Evolutionary conservation across 1,140 invertebrate species (phyloP).

Genomic region (Neuroterus valhalla): DNA sequence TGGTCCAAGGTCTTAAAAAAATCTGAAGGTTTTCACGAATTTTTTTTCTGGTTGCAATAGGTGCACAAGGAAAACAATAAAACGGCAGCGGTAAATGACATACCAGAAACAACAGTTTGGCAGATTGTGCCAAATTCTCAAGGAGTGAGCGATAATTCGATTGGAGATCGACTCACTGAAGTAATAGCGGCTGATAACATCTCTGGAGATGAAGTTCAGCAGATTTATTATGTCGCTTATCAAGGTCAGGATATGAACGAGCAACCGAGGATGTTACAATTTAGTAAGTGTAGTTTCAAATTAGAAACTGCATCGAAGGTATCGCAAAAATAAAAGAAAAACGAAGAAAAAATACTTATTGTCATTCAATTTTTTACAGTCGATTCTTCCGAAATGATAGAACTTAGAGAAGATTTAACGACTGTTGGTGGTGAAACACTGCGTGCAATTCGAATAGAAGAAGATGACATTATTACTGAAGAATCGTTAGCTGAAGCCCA

Average conservation of each 20-base stretch:
- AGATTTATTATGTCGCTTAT: constrained; percentile 75
- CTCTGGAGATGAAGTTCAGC: constrained; percentile 64
- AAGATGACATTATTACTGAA: constrained; percentile 50
- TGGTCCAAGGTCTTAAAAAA: no score
- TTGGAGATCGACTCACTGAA: constrained; percentile 54
- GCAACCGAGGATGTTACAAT: constrained; percentile 68
- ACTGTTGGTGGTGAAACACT: constrained; percentile 39
- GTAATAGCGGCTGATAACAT: constrained; percentile 59
- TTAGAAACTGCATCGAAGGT: not conserved
- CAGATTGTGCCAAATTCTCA: constrained; percentile 63
- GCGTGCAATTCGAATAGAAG: constrained; percentile 56
- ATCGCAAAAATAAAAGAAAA: not conserved
- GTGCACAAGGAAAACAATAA: constrained; percentile 65
- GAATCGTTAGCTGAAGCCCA: constrained; percentile 47
- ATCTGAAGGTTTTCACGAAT: not conserved
- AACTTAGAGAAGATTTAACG: constrained; percentile 55
- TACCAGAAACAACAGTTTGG: constrained; percentile 61
- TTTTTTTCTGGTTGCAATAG: constrained; percentile 37
- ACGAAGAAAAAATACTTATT: not conserved
- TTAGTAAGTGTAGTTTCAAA: constrained; percentile 56
- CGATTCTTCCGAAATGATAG: constrained; percentile 59
- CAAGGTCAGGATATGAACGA: constrained; percentile 71
- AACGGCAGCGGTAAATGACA: constrained; percentile 47
- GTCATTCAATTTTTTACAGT: constrained; percentile 49
- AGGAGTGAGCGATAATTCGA: constrained; percentile 54